Conservation (phyloP, 23 tunicate species). For the Clavelina lepadiformis region DNA sequence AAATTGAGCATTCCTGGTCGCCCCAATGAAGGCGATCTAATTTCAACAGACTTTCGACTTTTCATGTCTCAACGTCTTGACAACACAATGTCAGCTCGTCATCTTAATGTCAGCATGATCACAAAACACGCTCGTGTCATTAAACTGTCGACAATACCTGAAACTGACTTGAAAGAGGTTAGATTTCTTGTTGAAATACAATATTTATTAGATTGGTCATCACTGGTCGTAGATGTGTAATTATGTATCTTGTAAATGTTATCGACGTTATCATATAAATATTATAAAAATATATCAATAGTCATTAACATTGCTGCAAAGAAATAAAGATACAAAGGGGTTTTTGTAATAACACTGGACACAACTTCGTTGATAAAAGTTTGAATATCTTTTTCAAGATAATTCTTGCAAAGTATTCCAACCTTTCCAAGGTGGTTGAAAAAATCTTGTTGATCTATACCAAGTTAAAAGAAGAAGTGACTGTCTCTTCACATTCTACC, state of each 20-base stretch:
- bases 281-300: too few species aligned
- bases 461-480: slow-evolving; percentile 22
- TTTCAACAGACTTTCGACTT: slow-evolving; percentile 55
- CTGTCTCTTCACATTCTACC: background rate
- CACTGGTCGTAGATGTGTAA: background rate
- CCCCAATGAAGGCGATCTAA: slow-evolving; percentile 12
- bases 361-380: background rate
- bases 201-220: too few species aligned
- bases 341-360: too few species aligned
- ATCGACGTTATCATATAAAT: too few species aligned
- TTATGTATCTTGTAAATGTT: too few species aligned
- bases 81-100: background rate
- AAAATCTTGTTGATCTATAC: slow-evolving; percentile 55
- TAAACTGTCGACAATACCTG: slow-evolving; percentile 23
- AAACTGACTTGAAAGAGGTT: slow-evolving; percentile 49
- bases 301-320: too few species aligned
- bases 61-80: slow-evolving; percentile 64
- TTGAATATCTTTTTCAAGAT: slow-evolving; percentile 33
- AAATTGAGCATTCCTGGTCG: slow-evolving; percentile 64
- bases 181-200: background rate
- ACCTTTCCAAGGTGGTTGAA: slow-evolving; percentile 25
- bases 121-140: slow-evolving; percentile 23
- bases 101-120: slow-evolving; percentile 38
- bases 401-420: slow-evolving; percentile 38
- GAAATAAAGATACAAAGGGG: background rate